Base-by-base conservation (phyloP, 2,888 invertebrate genomes). In the Tachina grossa region DNA sequence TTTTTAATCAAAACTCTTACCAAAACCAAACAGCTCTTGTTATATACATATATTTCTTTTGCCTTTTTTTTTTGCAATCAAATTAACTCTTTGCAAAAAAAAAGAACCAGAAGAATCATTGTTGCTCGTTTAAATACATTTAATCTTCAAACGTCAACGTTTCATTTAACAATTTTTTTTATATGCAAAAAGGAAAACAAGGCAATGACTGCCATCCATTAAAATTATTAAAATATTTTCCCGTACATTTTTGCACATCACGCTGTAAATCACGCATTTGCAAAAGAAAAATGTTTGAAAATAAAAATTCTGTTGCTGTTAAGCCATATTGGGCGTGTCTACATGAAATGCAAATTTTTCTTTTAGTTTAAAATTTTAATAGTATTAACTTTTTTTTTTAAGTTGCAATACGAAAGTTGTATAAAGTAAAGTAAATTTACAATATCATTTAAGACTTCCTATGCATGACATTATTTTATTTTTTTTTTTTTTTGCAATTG, bases 221-320 rank as follows among this genome's bases (percentile, higher is more conserved):
- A 91, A 91, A 91, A 90, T 91, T 91, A 91, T 90, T 91, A 91
- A 90, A 91, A 91, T 90, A 90, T 90, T 72, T 91, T 88, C 72
- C 83, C 68, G 80, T 72, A 59, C 49, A 83, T 63, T 57, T 87
- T 72, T 87, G 87, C 87, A 84, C 72, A 86, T 87, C 87, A 87
- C 84, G 79, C 49, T 85, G 75, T 72, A 80, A 85, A 85, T 85
- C 83, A 85, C 85, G 79, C 83, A 83, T 71, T 81, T 68, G 74
- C 75, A 53, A 75, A 75, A 66, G 76, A 79, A 85, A 76, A 83
- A 81, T 74, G 78, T 65, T 84, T 53, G 4, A 39, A 71, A 65
- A 81, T 76, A 76, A 72, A 76, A 82, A 69, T 45, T 57, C 47
- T 51, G 11, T 19, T 45, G 55, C 47, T 57, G 71, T 59, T 71